A percentile compares a stretch with the other conserved stretches of the same genome.
Conservation (phyloP, 2,113 vertebrate species). For the Narcine bancroftii region DNA sequence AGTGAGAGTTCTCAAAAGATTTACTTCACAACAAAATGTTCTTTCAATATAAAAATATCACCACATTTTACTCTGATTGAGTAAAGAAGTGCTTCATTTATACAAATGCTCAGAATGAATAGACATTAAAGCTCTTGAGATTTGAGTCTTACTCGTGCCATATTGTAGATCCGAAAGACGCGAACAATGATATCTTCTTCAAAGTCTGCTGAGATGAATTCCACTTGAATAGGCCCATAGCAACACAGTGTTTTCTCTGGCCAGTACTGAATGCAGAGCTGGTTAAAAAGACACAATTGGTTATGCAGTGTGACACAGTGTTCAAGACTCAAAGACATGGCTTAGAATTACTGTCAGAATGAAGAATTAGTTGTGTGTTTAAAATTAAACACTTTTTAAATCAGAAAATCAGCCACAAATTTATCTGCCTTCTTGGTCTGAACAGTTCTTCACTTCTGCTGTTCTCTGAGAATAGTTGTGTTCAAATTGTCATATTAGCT, state of each 20-base stretch:
- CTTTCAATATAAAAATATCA: background rate
- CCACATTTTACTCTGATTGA: background rate
- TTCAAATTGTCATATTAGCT: background rate
- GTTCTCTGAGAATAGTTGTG: background rate
- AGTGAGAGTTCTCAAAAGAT: background rate
- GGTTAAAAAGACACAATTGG: slow-evolving; percentile 3
- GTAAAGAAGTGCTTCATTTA: background rate
- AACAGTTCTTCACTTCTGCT: background rate
- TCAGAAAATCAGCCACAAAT: background rate
- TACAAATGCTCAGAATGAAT: background rate
- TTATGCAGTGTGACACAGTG: background rate
- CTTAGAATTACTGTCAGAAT: slow-evolving; percentile 3
- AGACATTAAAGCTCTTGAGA: background rate
- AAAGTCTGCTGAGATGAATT: slow-evolving; percentile 93
- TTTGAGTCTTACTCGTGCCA: slow-evolving; percentile 72
- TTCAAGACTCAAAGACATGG: background rate
- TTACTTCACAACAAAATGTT: background rate
- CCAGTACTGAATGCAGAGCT: slow-evolving; percentile 98
- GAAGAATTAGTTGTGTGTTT: background rate
- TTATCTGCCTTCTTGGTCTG: background rate
- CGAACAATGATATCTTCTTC: slow-evolving; percentile 93
- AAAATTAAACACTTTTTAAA: background rate
- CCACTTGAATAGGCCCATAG: slow-evolving; percentile 91
- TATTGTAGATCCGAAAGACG: slow-evolving; percentile 98
- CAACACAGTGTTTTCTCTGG: slow-evolving; percentile 90